Conservation (phyloP, 2,888 invertebrate species). For the Tuberolachnus salignus region DNA sequence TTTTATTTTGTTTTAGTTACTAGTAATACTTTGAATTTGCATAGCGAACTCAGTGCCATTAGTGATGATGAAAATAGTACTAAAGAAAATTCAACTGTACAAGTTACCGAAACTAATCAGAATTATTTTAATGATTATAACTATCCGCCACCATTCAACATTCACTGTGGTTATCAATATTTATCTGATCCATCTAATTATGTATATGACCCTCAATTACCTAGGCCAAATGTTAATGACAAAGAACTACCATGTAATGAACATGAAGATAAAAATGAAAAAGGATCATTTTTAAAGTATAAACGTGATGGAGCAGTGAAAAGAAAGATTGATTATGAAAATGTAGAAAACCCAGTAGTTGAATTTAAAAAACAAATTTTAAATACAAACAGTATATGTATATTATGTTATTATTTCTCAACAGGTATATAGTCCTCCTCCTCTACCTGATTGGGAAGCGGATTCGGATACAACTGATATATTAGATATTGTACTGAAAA, state of each 20-base stretch:
- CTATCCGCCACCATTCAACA: conserved; percentile 57
- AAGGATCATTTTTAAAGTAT: conserved; percentile 51
- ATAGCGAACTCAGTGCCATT: conserved; percentile 82
- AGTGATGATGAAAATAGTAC: conserved; percentile 70
- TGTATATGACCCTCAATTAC: conserved; percentile 39
- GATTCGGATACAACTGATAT: conserved; percentile 32
- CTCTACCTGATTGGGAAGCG: conserved; percentile 50
- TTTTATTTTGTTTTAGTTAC: conserved; percentile 42
- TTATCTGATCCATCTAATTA: conserved; percentile 45
- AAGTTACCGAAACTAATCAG: conserved; percentile 69
- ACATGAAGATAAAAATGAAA: conserved; percentile 47
- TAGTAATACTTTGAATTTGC: conserved; percentile 57
- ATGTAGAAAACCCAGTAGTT: conserved; percentile 1
- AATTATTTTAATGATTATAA: conserved; percentile 56
- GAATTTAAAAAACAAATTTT: conserved; percentile 46
- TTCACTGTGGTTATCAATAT: conserved; percentile 54
- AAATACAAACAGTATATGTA: conserved; percentile 56
- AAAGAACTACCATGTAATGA: conserved; percentile 35
- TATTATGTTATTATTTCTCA: conserved; percentile 62
- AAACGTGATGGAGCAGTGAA: conserved; percentile 41
- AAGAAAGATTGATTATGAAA: conserved; percentile 17
- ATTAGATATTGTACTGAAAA: not conserved
- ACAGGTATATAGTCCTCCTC: conserved; percentile 50
- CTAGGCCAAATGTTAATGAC: conserved; percentile 30
- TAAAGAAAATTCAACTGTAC: conserved; percentile 68